phyloP scores from a whole-genome alignment of 2,888 invertebrate species.

The Barypeithes pellucidus region DNA sequence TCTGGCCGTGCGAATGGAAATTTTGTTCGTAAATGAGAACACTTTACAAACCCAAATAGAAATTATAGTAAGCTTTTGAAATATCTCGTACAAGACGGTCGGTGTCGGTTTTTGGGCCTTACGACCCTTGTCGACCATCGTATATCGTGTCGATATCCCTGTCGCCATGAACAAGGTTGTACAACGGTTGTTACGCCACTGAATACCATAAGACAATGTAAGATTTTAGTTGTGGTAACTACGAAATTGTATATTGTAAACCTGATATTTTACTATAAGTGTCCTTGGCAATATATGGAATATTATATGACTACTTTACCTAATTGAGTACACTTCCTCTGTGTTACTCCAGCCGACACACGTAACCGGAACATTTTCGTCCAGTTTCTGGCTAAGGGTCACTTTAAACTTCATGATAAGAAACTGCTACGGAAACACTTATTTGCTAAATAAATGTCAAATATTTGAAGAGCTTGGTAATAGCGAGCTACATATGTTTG shows the following conservation, averaged over 20 bases:
- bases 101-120: too few relatives aligned
- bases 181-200: too few relatives aligned
- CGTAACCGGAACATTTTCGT: conserved; percentile 86
- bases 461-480: conserved; percentile 33
- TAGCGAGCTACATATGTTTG: conserved; percentile 33
- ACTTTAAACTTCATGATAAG: conserved; percentile 86
- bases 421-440: conserved; percentile 22
- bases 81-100: too few relatives aligned
- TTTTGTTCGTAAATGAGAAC: too few relatives aligned
- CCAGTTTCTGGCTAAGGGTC: conserved; percentile 82
- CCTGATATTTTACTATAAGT: conserved; percentile 1
- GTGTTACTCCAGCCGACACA: conserved; percentile 95
- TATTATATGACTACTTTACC: conserved; percentile 72
- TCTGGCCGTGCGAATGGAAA: too few relatives aligned
- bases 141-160: too few relatives aligned
- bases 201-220: too few relatives aligned
- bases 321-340: conserved; percentile 94
- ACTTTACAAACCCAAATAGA: too few relatives aligned
- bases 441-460: conserved; percentile 36
- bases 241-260: neutral
- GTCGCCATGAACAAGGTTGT: too few relatives aligned
- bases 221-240: neutral
- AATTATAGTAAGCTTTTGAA: too few relatives aligned
- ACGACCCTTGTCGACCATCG: too few relatives aligned
- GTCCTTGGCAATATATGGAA: neutral